Evolutionary conservation across 2,113 vertebrate species (phyloP), one percentile per base, ranked within the genome.

Genomic region (Poicephalus gulielmi): DNA sequence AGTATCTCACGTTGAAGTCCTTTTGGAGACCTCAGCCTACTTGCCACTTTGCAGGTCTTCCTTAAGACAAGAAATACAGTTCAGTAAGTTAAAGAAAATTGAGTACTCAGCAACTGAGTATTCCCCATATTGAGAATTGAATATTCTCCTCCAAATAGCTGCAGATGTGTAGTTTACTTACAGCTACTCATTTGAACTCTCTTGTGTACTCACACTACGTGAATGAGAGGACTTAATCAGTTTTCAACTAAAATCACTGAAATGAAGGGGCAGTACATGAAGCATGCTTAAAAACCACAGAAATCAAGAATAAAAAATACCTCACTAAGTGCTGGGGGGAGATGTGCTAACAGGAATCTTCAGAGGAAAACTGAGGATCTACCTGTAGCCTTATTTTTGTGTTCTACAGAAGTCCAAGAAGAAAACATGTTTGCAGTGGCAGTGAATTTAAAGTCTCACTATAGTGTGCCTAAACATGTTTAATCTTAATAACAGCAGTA

Each of bases 161-260:
- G 19, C 33, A 37, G 39, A 49, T 41, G 25, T 3, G 17, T 17
- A 22, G 9, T 53, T 80, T 62, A 43, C n/a, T 52, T 71, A 49
- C 28, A 73, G 35, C 37, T 62, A 35, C 2, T 69, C 4, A 28
- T 50, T n/a, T 53, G 37, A 67, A 24, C 27, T 82, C 13, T 89
- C 7, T 24, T 49, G 9, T 24, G 27, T 53, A 44, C 8, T 75
- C 7, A n/a, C 0, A 0, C 28, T 41, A 47, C 4, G 25, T 39
- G 74, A 85, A 49, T 76, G 50, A 50, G 31, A 70, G 2, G 19
- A 44, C 16, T 81, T 76, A 41, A 41, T 0, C n/a, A 63, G 3
- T 71, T 93, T 92, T 79, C 20, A 44, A 14, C 22, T 50, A 31
- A 39, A 70, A 60, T 43, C 27, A 62, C 52, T 49, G 12, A 70